Evolutionary conservation across 2,888 invertebrate species (phyloP), one percentile per base, ranked within the genome.

Genomic region (Gryllus longicercus): DNA sequence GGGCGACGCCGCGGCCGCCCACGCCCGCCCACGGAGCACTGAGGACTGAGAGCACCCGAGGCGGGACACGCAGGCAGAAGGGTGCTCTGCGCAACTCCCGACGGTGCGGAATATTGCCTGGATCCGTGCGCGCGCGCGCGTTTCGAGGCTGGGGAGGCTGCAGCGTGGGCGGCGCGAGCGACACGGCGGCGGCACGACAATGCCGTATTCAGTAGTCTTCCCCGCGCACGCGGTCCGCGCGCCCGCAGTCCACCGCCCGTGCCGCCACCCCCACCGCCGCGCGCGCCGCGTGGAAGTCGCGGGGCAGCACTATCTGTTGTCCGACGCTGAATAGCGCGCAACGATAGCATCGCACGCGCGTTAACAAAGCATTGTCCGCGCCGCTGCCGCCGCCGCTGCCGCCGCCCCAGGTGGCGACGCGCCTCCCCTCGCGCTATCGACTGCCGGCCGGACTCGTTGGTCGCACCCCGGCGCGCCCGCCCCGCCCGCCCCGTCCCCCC

Each of bases 281-380:
- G 38, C 38, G 38, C 38, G 38, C 38, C 38, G n/a, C 63, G 63
- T 63, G n/a, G 63, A 63, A 63, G 63, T 63, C 63, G 63, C 63
- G 63, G 16, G 63, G 63, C 63, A 14, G 63, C 63, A n/a, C 63
- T 63, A 63, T 63, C 63, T 63, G 63, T 63, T 63, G 63, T 63
- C 63, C 63, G 63, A 63, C 16, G 63, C 63, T 63, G 63, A 63
- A 63, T 63, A 63, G 63, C 63, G 63, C 63, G 63, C 63, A n/a
- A 63, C n/a, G 63, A 63, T 63, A 63, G 63, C 63, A 63, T 63
- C 63, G 63, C 63, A 63, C 16, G 63, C 63, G 63, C 63, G 63
- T 63, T 63, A 63, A 63, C 63, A 63, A 63, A 63, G 63, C 63
- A 63, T 63, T 63, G 63, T 63, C 63, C 63, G 63, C 63, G 63